These are phyloP conservation scores for Hybos culiciformis DNA, from an alignment of 2,888 invertebrate genomes.

Conservation along the genomic window DNA sequence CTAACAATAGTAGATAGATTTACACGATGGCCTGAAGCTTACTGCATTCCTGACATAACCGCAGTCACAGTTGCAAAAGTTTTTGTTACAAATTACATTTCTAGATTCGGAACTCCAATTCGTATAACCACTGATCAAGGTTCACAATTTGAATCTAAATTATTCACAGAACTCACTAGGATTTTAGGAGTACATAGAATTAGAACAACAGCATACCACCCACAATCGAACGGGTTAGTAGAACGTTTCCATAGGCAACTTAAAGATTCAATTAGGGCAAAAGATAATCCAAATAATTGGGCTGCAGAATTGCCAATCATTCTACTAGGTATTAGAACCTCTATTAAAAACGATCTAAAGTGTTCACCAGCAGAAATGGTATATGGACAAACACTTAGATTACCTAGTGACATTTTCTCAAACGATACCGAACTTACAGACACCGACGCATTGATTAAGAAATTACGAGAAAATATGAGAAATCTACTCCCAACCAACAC, in stretches of 20 bases:
- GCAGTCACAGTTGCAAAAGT: slow-evolving; percentile 9
- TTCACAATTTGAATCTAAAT: slow-evolving; percentile 10
- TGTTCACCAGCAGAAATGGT: neutral
- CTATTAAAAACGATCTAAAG: neutral
- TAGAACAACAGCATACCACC: neutral
- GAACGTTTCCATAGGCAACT: neutral
- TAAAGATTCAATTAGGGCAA: neutral
- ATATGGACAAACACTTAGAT: neutral
- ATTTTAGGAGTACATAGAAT: neutral
- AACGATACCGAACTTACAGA: neutral
- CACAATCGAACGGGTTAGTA: neutral
- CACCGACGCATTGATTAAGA: neutral
- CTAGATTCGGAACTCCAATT: slow-evolving; percentile 9
- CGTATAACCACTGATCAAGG: slow-evolving; percentile 10
- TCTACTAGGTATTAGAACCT: neutral
- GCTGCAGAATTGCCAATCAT: neutral
- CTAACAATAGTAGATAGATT: slow-evolving; percentile 11
- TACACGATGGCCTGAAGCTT: slow-evolving; percentile 13
- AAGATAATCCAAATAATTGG: neutral
- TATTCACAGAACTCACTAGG: slow-evolving; percentile 5
- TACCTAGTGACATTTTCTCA: neutral
- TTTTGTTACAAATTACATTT: slow-evolving; percentile 11
- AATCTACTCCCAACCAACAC: neutral
- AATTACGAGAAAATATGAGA: neutral
- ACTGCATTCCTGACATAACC: slow-evolving; percentile 9